Base-by-base conservation (phyloP, 2,888 invertebrate species). In the Leistus spinibarbis region DNA sequence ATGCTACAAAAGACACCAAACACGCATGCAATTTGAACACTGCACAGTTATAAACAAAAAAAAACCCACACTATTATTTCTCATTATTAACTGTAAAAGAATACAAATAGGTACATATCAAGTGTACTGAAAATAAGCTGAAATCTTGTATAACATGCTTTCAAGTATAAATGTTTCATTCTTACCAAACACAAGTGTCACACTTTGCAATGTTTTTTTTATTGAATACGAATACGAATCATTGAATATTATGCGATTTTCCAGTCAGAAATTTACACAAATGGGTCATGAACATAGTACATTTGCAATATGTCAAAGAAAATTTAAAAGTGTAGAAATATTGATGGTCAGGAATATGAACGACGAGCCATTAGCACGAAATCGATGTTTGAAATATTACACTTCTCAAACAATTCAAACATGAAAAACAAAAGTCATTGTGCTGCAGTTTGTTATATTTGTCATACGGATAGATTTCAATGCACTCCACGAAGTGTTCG, bases 311-410 rank as follows among this genome's bases (percentile, higher is more conserved):
- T 68, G 62, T 74, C 24, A 62, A 62, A 74, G 62, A 69, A 69
- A 75, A 75, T 69, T 40, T 69, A 64, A 69, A 66, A 69, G 53
- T n/a, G 22, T 54, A 68, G 3, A 66, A 76, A 76, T 66, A 76
- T 64, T 77, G 73, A 77, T 69, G 76, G 77, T 70, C 76, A 77
- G 69, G 76, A 77, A 76, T 76, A 77, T 77, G 77, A 69, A 75
- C 68, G 75, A 64, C 64, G 64, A 80, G 82, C 82, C 82, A 82
- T 83, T 82, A 81, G 77, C 81, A 81, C 79, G 79, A 82, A 82
- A 84, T 84, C 83, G 81, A 84, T 84, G 84, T 83, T 83, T 82
- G 80, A 82, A 82, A 82, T 82, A 81, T 80, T 78, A 80, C 76
- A 78, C 77, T 75, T 69, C 56, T 69, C 19, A 63, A 75, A 75